Evolutionary conservation across 2,113 vertebrate genomes (phyloP).

Genomic region (Orthochromis indermauri): DNA sequence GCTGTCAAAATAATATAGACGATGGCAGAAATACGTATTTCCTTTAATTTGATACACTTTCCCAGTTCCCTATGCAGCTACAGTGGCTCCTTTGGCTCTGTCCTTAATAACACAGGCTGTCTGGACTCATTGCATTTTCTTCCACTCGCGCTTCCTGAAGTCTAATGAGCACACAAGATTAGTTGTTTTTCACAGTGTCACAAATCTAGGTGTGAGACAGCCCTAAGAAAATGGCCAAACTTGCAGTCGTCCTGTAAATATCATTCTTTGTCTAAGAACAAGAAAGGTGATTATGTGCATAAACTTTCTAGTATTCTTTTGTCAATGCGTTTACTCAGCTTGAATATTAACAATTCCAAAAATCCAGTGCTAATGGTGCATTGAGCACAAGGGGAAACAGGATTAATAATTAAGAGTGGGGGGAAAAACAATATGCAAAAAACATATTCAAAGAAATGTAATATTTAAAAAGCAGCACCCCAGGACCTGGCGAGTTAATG

Average conservation of each 20-base stretch:
- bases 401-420: conserved; percentile 31
- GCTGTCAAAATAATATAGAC: neutral
- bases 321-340: neutral
- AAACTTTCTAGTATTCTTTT: conserved; percentile 14
- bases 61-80: neutral
- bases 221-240: neutral
- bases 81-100: neutral
- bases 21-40: neutral
- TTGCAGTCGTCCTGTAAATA: neutral
- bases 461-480: conserved; percentile 61
- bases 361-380: conserved; percentile 1
- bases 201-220: neutral
- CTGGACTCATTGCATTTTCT: neutral
- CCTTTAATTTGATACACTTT: neutral
- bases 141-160: neutral
- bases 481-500: conserved; percentile 70
- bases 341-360: conserved; percentile 24
- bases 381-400: conserved; percentile 19
- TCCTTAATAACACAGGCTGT: neutral
- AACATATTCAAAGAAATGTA: conserved; percentile 38
- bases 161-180: neutral
- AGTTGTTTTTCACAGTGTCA: neutral
- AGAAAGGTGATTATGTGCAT: neutral
- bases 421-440: conserved; percentile 15
- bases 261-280: neutral